Evolutionary conservation across 2,888 invertebrate species (phyloP).

Genomic region (Amiota communis): DNA sequence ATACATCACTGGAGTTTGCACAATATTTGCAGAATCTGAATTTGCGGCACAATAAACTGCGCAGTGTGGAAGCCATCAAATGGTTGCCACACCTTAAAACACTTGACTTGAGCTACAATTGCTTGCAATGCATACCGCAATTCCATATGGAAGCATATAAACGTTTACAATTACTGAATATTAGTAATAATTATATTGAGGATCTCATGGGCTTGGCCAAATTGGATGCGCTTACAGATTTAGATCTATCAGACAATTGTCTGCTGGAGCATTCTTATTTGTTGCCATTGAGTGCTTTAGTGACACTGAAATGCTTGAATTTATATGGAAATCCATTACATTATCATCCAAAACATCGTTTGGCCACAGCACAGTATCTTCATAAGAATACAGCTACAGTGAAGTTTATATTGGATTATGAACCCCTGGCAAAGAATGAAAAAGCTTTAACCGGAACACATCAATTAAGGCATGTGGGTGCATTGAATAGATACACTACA

Average conservation of each 20-base stretch:
- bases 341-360: slow-evolving; percentile 77
- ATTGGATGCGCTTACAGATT: slow-evolving; percentile 75
- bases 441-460: slow-evolving; percentile 74
- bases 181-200: slow-evolving; percentile 80
- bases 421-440: slow-evolving; percentile 75
- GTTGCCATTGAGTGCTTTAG: slow-evolving; percentile 75
- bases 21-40: slow-evolving; percentile 79
- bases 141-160: slow-evolving; percentile 76
- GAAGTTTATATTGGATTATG: slow-evolving; percentile 77
- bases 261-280: slow-evolving; percentile 77
- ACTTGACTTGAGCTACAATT: slow-evolving; percentile 79
- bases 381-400: slow-evolving; percentile 75
- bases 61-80: slow-evolving; percentile 75
- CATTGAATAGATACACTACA: slow-evolving; percentile 47
- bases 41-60: slow-evolving; percentile 79
- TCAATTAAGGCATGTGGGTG: slow-evolving; percentile 56
- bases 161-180: slow-evolving; percentile 76
- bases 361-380: slow-evolving; percentile 75
- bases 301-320: slow-evolving; percentile 75
- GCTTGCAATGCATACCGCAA: slow-evolving; percentile 75
- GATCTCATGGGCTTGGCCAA: slow-evolving; percentile 76
- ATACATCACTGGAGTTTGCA: slow-evolving; percentile 77
- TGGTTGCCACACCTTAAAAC: slow-evolving; percentile 78
- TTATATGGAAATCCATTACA: slow-evolving; percentile 78
- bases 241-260: slow-evolving; percentile 80